phyloP scores from a whole-genome alignment of 1,140 invertebrate species.

The Catajapyx aquilonaris region DNA sequence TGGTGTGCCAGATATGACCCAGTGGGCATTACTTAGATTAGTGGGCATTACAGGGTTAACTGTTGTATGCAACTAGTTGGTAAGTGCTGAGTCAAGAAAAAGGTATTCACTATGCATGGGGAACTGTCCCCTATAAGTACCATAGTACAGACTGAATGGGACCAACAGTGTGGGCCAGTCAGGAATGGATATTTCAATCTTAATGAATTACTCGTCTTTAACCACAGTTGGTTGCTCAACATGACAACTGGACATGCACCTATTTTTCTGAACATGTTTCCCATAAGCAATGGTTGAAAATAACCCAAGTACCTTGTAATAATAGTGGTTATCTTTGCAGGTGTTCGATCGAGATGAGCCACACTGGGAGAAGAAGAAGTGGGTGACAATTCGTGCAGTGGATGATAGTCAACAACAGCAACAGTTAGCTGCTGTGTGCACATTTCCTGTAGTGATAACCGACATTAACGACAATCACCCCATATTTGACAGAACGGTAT shows the following conservation, averaged over 20 bases:
- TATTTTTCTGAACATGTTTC: too few relatives aligned
- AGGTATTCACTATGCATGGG: too few relatives aligned
- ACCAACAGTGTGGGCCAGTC: neutral
- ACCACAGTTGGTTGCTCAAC: neutral
- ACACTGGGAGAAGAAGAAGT: constrained; percentile 57
- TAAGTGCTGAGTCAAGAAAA: too few relatives aligned
- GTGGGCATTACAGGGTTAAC: too few relatives aligned
- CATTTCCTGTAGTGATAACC: constrained; percentile 61
- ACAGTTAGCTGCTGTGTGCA: constrained; percentile 63
- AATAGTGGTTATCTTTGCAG: constrained; percentile 17
- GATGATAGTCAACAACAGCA: constrained; percentile 68
- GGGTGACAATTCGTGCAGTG: constrained; percentile 55
- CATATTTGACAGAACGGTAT: constrained; percentile 60
- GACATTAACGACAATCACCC: constrained; percentile 77
- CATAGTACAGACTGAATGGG: too few relatives aligned
- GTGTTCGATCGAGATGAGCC: constrained; percentile 70
- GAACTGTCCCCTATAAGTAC: too few relatives aligned
- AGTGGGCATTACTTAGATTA: too few relatives aligned
- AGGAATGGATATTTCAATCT: neutral
- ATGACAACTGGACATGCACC: too few relatives aligned
- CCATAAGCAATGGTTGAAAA: too few relatives aligned
- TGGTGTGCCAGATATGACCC: too few relatives aligned
- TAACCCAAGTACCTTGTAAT: neutral
- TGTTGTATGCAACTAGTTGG: too few relatives aligned
- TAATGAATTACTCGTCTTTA: neutral